phyloP scores from a whole-genome alignment of 2,888 invertebrate species.

The Aphidoletes aphidimyza region DNA sequence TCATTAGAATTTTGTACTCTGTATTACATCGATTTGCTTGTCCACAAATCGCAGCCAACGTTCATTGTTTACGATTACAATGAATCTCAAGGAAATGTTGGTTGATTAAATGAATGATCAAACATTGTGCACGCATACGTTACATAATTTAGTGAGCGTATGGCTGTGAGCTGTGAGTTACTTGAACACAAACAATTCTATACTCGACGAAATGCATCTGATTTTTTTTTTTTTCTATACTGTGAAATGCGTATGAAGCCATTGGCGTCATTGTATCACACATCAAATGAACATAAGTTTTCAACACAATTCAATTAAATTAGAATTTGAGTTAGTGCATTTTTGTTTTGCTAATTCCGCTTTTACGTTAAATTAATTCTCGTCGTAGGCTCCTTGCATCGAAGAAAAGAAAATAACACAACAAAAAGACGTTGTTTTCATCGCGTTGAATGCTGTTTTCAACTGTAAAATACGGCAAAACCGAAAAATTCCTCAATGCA shows the following conservation, averaged over 20 bases:
- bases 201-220: neutral
- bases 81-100: neutral
- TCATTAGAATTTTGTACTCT: neutral
- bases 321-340: neutral
- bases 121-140: neutral
- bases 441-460: neutral
- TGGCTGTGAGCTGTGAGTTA: neutral
- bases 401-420: neutral
- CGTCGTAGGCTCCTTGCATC: neutral
- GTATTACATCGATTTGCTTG: neutral
- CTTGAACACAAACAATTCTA: neutral
- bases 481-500: neutral
- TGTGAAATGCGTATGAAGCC: neutral
- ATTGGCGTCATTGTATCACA: neutral
- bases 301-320: neutral
- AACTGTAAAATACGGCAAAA: neutral
- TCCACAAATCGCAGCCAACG: neutral
- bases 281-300: neutral
- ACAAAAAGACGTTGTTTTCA: neutral
- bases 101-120: neutral
- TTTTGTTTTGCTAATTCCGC: neutral
- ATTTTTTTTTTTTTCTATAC: too few relatives aligned
- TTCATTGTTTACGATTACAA: neutral
- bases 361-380: neutral
- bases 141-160: neutral